Percentiles rank a stretch among this genome's conserved stretches.
Evolutionary conservation across 1,140 invertebrate species (phyloP).

Genomic region (Heliconius hewitsoni): DNA sequence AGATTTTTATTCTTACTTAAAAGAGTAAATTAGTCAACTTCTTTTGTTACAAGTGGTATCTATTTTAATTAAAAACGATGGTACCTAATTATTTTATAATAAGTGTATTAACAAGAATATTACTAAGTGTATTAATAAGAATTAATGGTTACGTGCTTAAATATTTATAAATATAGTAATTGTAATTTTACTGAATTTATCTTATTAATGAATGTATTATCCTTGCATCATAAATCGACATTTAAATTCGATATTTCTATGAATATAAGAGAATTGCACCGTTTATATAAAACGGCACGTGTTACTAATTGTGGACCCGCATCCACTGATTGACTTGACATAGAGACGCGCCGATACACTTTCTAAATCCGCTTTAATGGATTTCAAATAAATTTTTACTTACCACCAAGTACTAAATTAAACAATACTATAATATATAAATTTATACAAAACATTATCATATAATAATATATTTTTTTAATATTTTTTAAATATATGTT

Average conservation of each 20-base stretch:
- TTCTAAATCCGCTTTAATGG: slow-evolving; percentile 29
- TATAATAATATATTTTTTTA: too few species aligned
- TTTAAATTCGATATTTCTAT: slow-evolving; percentile 57
- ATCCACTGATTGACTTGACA: slow-evolving; percentile 71
- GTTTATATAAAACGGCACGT: slow-evolving; percentile 64
- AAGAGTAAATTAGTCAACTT: slow-evolving; percentile 19
- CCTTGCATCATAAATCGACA: slow-evolving; percentile 38
- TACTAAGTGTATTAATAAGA: too few species aligned
- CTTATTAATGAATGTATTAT: too few species aligned
- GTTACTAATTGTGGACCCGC: slow-evolving; percentile 72
- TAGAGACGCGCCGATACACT: slow-evolving; percentile 53
- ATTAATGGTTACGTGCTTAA: too few species aligned
- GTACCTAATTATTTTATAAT: too few species aligned
- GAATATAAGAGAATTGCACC: slow-evolving; percentile 72
- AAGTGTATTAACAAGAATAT: too few species aligned
- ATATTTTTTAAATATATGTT: too few species aligned
- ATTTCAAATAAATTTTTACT: slow-evolving; percentile 3
- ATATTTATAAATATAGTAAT: too few species aligned
- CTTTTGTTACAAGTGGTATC: not conserved
- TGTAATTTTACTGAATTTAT: too few species aligned
- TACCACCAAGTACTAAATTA: not conserved
- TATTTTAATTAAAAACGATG: not conserved
- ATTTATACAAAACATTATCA: too few species aligned
- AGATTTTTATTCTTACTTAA: slow-evolving; percentile 18
- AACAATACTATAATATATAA: not conserved